These are phyloP conservation scores for Trichonephila clavata DNA, from an alignment of 1,140 invertebrate genomes.

Conservation along the genomic window DNA sequence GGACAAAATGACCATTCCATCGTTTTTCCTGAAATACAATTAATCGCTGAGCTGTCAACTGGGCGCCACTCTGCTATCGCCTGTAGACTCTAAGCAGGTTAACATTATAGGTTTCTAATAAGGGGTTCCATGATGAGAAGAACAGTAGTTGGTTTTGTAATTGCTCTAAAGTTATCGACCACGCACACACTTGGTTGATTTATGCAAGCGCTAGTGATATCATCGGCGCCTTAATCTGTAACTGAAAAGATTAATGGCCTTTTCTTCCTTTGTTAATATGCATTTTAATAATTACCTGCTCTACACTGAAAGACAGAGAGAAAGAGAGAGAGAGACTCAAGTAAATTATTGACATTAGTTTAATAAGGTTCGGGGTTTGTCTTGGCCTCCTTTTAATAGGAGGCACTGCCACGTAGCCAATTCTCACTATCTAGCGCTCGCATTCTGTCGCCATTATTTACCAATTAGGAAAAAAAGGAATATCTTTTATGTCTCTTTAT, in stretches of 20 bases:
- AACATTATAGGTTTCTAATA: conserved; percentile 44
- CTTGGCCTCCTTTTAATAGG: neutral
- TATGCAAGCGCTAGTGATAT: conserved; percentile 10
- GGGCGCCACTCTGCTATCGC: conserved; percentile 55
- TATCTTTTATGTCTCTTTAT: neutral
- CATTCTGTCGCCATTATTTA: neutral
- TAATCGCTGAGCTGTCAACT: conserved; percentile 44
- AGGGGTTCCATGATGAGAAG: conserved; percentile 29
- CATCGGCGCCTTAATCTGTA: conserved; percentile 8
- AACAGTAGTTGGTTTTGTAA: conserved; percentile 62
- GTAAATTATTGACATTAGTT: neutral
- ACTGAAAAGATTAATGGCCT: conserved; percentile 41
- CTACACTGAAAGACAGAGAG: neutral
- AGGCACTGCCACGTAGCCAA: neutral
- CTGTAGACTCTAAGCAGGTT: conserved; percentile 35
- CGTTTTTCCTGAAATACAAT: neutral
- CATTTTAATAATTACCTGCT: conserved; percentile 51
- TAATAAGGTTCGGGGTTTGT: conserved; percentile 3
- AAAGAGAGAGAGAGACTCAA: too few relatives aligned
- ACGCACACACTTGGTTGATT: neutral
- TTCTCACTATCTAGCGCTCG: neutral
- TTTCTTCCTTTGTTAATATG: conserved; percentile 3
- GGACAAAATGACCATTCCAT: neutral
- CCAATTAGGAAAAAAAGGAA: neutral
- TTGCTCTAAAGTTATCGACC: neutral